Evolutionary conservation across 2,797 vertebrate genomes (phyloP).

Genomic region (Coreius guichenoti): DNA sequence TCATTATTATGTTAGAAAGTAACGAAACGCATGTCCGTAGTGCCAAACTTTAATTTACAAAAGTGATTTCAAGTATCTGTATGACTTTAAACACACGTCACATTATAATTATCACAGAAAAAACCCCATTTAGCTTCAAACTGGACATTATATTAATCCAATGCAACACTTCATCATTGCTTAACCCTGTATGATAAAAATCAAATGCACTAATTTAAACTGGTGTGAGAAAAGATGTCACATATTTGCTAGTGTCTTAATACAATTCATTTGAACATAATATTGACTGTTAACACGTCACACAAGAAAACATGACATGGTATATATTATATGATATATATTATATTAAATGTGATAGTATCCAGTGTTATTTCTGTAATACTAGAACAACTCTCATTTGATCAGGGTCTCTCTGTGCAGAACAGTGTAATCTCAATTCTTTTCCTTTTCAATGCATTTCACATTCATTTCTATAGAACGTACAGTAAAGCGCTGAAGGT

Average conservation of each 20-base stretch:
- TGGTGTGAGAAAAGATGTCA: neutral
- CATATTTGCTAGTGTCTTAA: neutral
- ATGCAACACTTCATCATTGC: neutral
- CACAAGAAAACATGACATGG: neutral
- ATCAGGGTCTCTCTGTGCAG: no score
- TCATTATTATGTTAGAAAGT: neutral
- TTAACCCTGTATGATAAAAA: neutral
- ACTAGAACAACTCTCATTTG: neutral
- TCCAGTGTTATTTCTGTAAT: neutral
- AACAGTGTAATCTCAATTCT: neutral
- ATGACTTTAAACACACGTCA: slow-evolving; percentile 17
- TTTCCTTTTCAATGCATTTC: neutral
- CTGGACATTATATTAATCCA: slow-evolving; percentile 1
- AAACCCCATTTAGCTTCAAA: neutral
- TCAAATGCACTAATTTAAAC: neutral
- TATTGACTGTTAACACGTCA: neutral
- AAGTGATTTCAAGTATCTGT: slow-evolving; percentile 26
- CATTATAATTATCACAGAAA: neutral
- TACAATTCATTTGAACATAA: neutral
- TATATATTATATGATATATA: no score
- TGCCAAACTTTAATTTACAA: slow-evolving; percentile 23
- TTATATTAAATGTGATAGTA: neutral
- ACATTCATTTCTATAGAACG: neutral
- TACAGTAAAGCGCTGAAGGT: neutral
- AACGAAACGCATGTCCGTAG: neutral